Conservation (phyloP, 2,888 invertebrate species). For the Hecatera dysodea region DNA sequence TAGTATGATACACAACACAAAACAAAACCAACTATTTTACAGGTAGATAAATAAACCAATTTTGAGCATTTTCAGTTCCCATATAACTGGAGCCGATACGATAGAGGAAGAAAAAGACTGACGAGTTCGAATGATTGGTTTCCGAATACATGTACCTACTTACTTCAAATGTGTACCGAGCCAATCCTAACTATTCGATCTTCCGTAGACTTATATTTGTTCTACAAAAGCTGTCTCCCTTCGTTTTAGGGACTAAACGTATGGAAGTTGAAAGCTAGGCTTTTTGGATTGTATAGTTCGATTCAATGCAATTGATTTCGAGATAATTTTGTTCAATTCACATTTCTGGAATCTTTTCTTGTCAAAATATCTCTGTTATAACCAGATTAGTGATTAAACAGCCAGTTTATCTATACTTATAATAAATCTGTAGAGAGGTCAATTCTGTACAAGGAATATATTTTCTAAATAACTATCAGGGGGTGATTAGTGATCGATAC, state of each 20-base stretch:
- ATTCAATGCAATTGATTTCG: neutral
- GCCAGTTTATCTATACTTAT: no score
- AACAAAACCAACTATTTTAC: no score
- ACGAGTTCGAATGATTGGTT: constrained; percentile 39
- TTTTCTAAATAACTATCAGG: no score
- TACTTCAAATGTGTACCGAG: constrained; percentile 26
- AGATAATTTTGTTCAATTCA: neutral
- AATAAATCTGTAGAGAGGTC: no score
- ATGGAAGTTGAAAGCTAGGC: neutral
- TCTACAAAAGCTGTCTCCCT: constrained; percentile 17
- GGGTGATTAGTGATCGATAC: no score
- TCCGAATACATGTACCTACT: no score
- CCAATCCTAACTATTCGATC: constrained; percentile 27
- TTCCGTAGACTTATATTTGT: constrained; percentile 21
- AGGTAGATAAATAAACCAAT: no score
- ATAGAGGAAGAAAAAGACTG: constrained; percentile 19
- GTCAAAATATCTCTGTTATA: neutral
- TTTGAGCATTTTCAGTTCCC: constrained; percentile 11
- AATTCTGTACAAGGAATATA: no score
- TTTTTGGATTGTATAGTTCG: neutral
- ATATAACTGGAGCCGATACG: constrained; percentile 18
- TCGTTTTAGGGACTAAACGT: constrained; percentile 26
- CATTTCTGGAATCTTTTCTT: neutral
- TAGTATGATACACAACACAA: no score
- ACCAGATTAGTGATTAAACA: neutral